Conservation (phyloP, 2,797 vertebrate species). For the Sebastiscus tertius region DNA sequence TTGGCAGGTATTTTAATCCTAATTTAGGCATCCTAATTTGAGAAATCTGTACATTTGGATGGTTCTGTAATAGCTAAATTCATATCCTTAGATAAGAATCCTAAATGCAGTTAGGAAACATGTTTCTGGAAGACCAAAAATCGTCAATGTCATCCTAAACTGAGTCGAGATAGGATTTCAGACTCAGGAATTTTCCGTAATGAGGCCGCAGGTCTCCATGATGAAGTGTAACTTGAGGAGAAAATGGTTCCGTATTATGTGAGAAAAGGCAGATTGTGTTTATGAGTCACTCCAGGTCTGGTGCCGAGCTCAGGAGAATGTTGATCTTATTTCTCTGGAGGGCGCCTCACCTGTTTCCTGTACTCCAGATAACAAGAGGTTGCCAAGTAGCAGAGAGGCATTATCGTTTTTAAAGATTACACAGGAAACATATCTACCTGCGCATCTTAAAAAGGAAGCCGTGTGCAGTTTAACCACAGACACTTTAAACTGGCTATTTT, state of each 20-base stretch:
- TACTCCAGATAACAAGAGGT: constrained; percentile 48
- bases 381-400: constrained; percentile 33
- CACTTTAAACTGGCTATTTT: constrained; percentile 23
- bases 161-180: background rate
- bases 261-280: constrained; percentile 54
- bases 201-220: constrained; percentile 10
- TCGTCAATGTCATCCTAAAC: background rate
- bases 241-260: constrained; percentile 54
- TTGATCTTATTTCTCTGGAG: constrained; percentile 39
- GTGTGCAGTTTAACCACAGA: constrained; percentile 25
- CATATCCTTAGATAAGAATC: too few species aligned
- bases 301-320: constrained; percentile 17
- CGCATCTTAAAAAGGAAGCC: constrained; percentile 21
- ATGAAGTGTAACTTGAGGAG: constrained; percentile 54
- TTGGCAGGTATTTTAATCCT: background rate
- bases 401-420: constrained; percentile 37
- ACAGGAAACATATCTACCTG: constrained; percentile 20
- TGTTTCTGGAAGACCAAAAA: background rate
- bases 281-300: constrained; percentile 44
- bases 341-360: constrained; percentile 40
- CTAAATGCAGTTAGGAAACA: background rate
- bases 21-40: background rate
- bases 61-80: background rate
- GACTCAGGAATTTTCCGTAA: background rate
- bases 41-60: background rate